Base-by-base conservation (phyloP, 2,797 vertebrate genomes). In the Platalea minor region DNA sequence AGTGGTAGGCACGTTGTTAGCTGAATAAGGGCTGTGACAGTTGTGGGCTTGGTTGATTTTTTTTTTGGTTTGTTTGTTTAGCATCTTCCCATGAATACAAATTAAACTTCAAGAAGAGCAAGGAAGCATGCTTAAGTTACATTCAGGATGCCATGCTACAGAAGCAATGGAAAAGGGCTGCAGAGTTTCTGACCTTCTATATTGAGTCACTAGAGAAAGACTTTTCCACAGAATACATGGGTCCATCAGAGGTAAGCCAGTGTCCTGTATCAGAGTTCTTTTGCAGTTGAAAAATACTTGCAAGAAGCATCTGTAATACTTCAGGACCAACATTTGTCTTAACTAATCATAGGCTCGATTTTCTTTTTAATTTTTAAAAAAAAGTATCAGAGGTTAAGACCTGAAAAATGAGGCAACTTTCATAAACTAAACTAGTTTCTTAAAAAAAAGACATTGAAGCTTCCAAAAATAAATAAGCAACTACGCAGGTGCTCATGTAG, bases 101-200 rank as follows among this genome's bases (percentile, higher is more conserved):
- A 89, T 96, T 76, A 57, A 98, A 98, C 59, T 99, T 99, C 95
- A 97, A 87, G 37, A 96, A 93, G 91, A 98, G 97, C 24, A 98
- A 98, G 67, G 96, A 97, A 46, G 54, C 65, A 0, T 99, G 99
- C 95, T 97, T 99, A 82, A 95, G 85, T 82, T 96, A 94, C 23
- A 98, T 99, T 84, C 98, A 98, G 79, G 98, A 99, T 80, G 98
- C 99, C 7, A 87, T 99, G 96, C 97, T 99, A 54, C 98, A 98
- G 89, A 98, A 99, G 31, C 98, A 98, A 35, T 99, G 99, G 99
- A 95, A 98, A 56, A 98, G 97, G 21, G 99, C 99, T 64, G 98
- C 98, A 2, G 98, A 98, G 25, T 98, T 98, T 82, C 98, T 99
- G 97, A 93, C 94, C 7, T 98, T 84, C 92, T 99, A 98, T 78